Conservation (phyloP, 2,888 invertebrate genomes). For the Ephialtes manifestator region DNA sequence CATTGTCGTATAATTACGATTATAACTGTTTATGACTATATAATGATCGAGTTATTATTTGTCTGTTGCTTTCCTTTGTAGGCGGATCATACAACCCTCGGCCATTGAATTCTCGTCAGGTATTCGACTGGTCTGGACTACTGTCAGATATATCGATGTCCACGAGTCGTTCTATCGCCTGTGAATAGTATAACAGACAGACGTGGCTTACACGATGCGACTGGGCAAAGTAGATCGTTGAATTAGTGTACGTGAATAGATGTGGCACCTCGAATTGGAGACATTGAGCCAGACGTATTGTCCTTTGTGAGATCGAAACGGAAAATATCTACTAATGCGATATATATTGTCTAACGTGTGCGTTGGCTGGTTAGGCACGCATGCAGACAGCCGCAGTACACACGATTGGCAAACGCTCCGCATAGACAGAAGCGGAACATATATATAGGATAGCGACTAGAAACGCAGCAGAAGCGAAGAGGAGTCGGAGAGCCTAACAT, state of each 20-base stretch:
- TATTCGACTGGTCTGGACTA: background rate
- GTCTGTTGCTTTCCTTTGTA: slow-evolving; percentile 23
- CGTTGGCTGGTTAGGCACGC: slow-evolving; percentile 36
- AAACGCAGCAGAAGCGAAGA: slow-evolving; percentile 35
- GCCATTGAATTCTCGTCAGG: slow-evolving; percentile 34
- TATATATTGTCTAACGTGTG: slow-evolving; percentile 39
- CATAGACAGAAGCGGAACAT: slow-evolving; percentile 19
- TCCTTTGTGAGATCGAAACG: slow-evolving; percentile 24
- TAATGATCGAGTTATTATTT: background rate
- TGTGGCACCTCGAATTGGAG: background rate
- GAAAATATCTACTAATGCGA: slow-evolving; percentile 52
- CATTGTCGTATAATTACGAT: slow-evolving; percentile 10
- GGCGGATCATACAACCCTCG: slow-evolving; percentile 1
- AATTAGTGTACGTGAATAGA: slow-evolving; percentile 22
- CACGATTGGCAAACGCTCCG: slow-evolving; percentile 61
- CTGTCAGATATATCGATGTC: slow-evolving; percentile 12
- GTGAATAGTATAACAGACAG: background rate
- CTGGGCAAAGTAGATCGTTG: slow-evolving; percentile 35
- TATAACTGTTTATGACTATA: background rate
- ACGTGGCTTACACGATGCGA: background rate
- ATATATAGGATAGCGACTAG: slow-evolving; percentile 36
- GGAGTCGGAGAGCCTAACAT: slow-evolving; percentile 64
- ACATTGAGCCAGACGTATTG: background rate
- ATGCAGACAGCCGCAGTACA: slow-evolving; percentile 53
- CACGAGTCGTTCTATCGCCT: background rate